Evolutionary conservation across 2,113 vertebrate species (phyloP).

Genomic region (Mustela lutreola): DNA sequence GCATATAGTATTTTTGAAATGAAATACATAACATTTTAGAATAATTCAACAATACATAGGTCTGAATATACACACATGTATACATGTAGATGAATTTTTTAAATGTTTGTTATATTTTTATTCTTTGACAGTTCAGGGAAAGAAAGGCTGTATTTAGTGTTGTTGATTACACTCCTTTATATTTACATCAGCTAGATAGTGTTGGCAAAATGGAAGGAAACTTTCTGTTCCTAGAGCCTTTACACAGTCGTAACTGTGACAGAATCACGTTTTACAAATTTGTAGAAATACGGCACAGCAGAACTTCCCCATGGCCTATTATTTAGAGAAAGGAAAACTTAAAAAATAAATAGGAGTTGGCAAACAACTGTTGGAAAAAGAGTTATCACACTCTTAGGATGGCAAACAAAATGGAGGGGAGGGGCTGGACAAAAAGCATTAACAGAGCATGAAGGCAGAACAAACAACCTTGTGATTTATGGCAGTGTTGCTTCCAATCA

Average conservation of each 20-base stretch:
- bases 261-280: not conserved
- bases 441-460: not conserved
- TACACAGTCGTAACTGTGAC: not conserved
- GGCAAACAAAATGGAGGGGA: not conserved
- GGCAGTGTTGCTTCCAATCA: not conserved
- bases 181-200: not conserved
- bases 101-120: not conserved
- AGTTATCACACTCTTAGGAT: not conserved
- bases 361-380: not conserved
- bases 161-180: not conserved
- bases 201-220: constrained; percentile 31
- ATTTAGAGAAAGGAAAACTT: constrained; percentile 19
- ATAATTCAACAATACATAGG: not conserved
- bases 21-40: not conserved
- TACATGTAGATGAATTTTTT: not conserved
- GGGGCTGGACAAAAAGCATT: not conserved
- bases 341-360: constrained; percentile 16
- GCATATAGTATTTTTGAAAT: not conserved
- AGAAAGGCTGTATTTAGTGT: not conserved
- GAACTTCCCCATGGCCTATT: not conserved
- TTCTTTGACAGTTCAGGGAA: not conserved
- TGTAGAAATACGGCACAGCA: not conserved
- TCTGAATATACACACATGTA: not conserved
- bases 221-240: constrained; percentile 37
- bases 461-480: not conserved